phyloP scores from a whole-genome alignment of 2,888 invertebrate species.

The Bibio marci region DNA sequence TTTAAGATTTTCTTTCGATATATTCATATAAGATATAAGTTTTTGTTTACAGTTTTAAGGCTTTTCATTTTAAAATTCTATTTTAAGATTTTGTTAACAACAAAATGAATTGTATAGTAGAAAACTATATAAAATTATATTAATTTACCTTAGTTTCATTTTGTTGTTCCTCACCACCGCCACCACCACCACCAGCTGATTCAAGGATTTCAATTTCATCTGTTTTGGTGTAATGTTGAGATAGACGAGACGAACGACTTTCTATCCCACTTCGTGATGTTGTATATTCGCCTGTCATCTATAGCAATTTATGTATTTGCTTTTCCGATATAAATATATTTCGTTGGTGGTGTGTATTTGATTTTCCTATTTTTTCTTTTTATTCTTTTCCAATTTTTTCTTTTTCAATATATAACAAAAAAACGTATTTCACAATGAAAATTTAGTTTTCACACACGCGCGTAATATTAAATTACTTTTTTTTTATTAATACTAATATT shows the following conservation, averaged over 20 bases:
- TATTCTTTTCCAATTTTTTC: background rate
- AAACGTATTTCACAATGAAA: too few relatives aligned
- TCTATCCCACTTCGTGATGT: constrained; percentile 4
- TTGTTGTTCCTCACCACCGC: background rate
- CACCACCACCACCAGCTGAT: constrained; percentile 12
- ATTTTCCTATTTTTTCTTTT: background rate
- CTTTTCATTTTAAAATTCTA: too few relatives aligned
- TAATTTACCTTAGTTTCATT: constrained; percentile 1
- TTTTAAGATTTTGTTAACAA: too few relatives aligned
- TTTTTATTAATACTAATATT: too few relatives aligned
- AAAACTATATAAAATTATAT: too few relatives aligned
- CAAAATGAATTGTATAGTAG: too few relatives aligned
- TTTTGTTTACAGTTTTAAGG: too few relatives aligned
- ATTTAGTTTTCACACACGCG: background rate
- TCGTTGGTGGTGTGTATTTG: too few relatives aligned
- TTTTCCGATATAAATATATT: background rate
- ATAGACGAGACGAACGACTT: background rate
- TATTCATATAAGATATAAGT: too few relatives aligned
- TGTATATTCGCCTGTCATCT: constrained; percentile 3
- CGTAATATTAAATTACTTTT: too few relatives aligned
- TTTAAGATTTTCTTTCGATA: too few relatives aligned
- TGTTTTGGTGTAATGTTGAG: constrained; percentile 17
- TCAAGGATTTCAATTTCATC: constrained; percentile 27
- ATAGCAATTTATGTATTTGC: background rate
- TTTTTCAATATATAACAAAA: too few relatives aligned